Base-by-base conservation (phyloP, 2,797 vertebrate genomes). In the Malurus splendens region DNA sequence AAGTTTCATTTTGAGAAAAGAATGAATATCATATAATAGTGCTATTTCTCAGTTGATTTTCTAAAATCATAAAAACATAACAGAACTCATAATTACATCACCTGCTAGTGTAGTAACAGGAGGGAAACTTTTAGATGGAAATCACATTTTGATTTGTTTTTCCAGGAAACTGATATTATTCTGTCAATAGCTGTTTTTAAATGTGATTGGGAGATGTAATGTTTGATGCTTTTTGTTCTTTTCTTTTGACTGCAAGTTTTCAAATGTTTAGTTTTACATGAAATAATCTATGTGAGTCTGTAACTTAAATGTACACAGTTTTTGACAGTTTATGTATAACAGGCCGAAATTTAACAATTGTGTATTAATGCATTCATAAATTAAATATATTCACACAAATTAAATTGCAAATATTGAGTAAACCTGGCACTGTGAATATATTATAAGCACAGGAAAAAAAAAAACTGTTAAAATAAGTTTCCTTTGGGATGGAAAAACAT, bases 141-240 rank as follows among this genome's bases (percentile, higher is more conserved):
- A 70, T 33, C 4, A 27, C 4, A 33, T 45, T 73, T 76, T 48
- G n/a, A 28, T 42, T 80, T 50, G 1, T 73, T 25, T 86, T 89
- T 71, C 10, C 14, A 51, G 7, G 16, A 73, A 68, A 47, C 5
- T 19, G 32, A 20, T 14, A 19, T 27, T 79, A 28, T 65, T 71
- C 9, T 74, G 18, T 24, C 28, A 55, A 24, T 32, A 55, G 36
- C 9, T 59, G 7, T 6, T 84, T 45, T 67, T 11, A 51, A 62
- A 47, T 64, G 6, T 32, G 3, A 9, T 1, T 0, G 11, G 2
- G 12, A 38, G 11, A 3, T 60, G 4, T 12, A 60, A 62, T 41
- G 56, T 73, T 54, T 56, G 3, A 14, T 36, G 27, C 0, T 25
- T 74, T 62, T 25, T 39, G 3, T 13, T 52, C 60, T n/a, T 67